These are phyloP conservation scores for Peromyscus maniculatus DNA, from an alignment of 2,113 vertebrate species.

Conservation along the genomic window DNA sequence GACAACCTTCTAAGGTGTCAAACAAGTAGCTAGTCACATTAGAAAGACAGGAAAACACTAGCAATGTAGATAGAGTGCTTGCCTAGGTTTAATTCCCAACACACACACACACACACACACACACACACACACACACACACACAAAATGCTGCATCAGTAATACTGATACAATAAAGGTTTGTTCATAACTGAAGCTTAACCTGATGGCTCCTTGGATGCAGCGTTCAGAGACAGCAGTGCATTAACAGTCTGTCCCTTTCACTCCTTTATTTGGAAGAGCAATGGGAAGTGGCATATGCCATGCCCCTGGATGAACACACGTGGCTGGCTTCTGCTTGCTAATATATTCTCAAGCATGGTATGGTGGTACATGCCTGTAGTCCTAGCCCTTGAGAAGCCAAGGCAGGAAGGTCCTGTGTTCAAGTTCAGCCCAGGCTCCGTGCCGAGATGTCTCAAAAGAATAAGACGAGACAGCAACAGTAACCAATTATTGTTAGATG, in stretches of 20 bases:
- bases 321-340: slow-evolving; percentile 25
- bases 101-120: too few species aligned
- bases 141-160: background rate
- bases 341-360: background rate
- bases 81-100: background rate
- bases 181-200: background rate
- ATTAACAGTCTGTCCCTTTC: too few species aligned
- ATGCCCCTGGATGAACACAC: background rate
- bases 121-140: too few species aligned
- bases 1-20: background rate
- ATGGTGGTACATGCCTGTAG: background rate
- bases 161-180: background rate
- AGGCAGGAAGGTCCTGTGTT: background rate
- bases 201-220: background rate
- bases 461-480: background rate
- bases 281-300: too few species aligned
- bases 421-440: background rate
- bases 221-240: background rate
- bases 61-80: background rate
- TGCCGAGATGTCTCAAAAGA: background rate
- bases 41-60: background rate
- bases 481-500: background rate
- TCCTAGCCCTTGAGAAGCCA: too few species aligned
- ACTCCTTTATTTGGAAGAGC: background rate
- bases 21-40: slow-evolving; percentile 18